phyloP scores from a whole-genome alignment of 1,140 invertebrate species.

The Notospermus geniculatus region DNA sequence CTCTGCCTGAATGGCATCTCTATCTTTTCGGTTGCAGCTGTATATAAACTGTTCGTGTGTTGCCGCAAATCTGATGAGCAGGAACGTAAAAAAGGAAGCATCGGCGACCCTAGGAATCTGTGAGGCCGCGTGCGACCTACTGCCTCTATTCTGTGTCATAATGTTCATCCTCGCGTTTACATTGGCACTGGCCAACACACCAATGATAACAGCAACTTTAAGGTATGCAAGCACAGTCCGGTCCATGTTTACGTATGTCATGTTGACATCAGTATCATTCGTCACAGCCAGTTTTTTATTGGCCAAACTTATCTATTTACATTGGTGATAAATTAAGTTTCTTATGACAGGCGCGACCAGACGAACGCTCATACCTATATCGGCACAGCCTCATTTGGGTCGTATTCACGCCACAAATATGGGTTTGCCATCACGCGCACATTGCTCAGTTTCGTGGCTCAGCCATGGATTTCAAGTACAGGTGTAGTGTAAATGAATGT shows the following conservation, averaged over 20 bases:
- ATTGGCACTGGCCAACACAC: constrained; percentile 75
- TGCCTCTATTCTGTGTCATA: constrained; percentile 67
- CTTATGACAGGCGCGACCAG: too few relatives aligned
- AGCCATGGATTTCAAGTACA: too few relatives aligned
- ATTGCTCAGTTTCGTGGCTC: too few relatives aligned
- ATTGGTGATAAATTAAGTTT: too few relatives aligned
- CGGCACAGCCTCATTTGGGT: too few relatives aligned
- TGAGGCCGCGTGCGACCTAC: constrained; percentile 62
- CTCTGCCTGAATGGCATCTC: too few relatives aligned
- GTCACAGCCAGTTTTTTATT: background rate
- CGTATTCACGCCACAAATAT: too few relatives aligned
- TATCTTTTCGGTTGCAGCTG: background rate
- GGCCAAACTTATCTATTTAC: too few relatives aligned
- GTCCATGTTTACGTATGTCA: too few relatives aligned
- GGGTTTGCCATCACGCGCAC: too few relatives aligned
- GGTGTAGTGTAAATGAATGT: too few relatives aligned
- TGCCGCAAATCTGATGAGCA: constrained; percentile 17
- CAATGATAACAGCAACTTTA: constrained; percentile 72
- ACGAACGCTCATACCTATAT: too few relatives aligned
- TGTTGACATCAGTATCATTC: background rate
- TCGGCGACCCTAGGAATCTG: constrained; percentile 67
- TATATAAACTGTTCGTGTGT: constrained; percentile 12
- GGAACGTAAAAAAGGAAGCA: background rate
- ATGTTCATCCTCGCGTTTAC: constrained; percentile 70
- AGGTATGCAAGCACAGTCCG: constrained; percentile 57